These are phyloP conservation scores for Pachyramphus minor DNA, from an alignment of 2,113 vertebrate species.

Conservation along the genomic window DNA sequence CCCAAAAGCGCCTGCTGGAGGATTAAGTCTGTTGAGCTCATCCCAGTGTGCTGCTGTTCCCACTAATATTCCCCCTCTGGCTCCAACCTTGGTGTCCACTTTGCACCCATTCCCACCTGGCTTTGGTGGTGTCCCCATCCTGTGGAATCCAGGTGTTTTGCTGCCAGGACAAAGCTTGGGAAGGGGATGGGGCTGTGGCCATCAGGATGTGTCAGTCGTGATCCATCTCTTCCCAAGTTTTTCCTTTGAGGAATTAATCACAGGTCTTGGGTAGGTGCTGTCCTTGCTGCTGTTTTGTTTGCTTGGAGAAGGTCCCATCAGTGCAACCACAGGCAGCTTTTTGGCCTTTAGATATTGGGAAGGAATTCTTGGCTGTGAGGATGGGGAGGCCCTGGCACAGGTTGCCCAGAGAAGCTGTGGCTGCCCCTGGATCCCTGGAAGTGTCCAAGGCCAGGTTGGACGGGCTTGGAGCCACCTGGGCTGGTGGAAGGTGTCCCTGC, in stretches of 20 bases:
- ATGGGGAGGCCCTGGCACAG: too few relatives aligned
- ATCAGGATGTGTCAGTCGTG: rapidly evolving
- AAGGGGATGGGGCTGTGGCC: not conserved
- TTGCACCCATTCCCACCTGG: not conserved
- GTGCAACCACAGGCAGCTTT: too few relatives aligned
- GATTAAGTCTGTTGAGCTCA: not conserved
- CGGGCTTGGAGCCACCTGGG: too few relatives aligned
- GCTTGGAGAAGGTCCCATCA: too few relatives aligned
- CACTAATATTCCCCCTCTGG: not conserved
- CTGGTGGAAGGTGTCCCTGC: too few relatives aligned
- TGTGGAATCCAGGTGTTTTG: rapidly evolving
- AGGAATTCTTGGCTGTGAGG: too few relatives aligned
- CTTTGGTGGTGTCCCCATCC: not conserved
- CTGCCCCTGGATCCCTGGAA: too few relatives aligned
- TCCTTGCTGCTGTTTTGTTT: not conserved
- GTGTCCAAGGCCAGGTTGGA: too few relatives aligned
- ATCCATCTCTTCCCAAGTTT: not conserved
- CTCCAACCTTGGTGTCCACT: not conserved
- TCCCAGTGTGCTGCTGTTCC: rapidly evolving
- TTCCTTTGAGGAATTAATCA: not conserved
- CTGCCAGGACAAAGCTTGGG: not conserved
- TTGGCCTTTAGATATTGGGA: too few relatives aligned
- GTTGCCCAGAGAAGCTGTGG: too few relatives aligned
- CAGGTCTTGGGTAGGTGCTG: not conserved
- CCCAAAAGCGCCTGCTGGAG: not conserved